Base-by-base conservation (phyloP, 2,888 invertebrate species). In the Dicyrtomina minuta region DNA sequence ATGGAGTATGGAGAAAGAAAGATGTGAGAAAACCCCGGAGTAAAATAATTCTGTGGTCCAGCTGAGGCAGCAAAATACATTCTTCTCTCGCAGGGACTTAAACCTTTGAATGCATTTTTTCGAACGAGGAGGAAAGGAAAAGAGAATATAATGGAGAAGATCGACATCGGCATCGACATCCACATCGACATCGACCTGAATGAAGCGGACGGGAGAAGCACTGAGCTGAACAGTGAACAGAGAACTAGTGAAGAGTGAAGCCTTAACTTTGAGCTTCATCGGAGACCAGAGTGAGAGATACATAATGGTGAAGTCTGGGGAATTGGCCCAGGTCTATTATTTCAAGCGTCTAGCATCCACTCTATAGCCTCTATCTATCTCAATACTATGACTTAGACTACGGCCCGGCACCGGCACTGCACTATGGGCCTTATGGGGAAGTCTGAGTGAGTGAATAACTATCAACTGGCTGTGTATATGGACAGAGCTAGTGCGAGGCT, bases 11-110 rank as follows among this genome's bases (percentile, higher is more conserved):
- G 17, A 24, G 46, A 24, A 43, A 62, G 49, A 27, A 20, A 24
- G 58, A 58, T 55, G 33, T 53, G 53, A 62, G 64, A 72, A 72
- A 72, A 68, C 72, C 66, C 72, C 62, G 66, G 70, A 70, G 72
- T 41, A 55, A 72, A 70, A 67, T 72, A 72, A 72, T 70, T 66
- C 70, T 68, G 61, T 61, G 68, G 68, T 68, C 69, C 67, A 70
- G 69, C 68, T 69, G 67, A 69, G 69, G 43, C 66, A 69, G 66
- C 70, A 68, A 60, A 67, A 68, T 68, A 59, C 51, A 51, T 61
- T 61, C 26, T 53, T 66, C 69, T 51, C 49, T 66, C 66, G 41
- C 51, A 60, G 43, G 46, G 58, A 49, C 39, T 53, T 41, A 59
- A 46, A 60, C 56, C 59, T 46, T 56, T 43, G 26, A 66, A 66